A percentile compares a stretch with the other conserved stretches of the same genome.
phyloP scores from a whole-genome alignment of 2,113 vertebrate genomes.

The Chionodraco myersi region DNA sequence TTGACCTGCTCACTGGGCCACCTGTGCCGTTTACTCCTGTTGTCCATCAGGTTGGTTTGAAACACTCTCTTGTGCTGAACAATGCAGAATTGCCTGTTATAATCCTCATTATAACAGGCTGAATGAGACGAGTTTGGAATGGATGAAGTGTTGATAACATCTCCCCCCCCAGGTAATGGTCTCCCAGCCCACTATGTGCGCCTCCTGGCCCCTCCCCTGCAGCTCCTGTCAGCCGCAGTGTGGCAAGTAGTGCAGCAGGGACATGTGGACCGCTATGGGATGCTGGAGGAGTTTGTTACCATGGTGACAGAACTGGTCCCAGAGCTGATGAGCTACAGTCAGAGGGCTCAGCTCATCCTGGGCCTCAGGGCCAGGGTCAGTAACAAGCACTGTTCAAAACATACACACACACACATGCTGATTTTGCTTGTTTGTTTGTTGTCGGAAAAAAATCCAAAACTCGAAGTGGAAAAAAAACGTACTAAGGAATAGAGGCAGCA shows the following conservation, averaged over 20 bases:
- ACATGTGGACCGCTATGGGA: conserved; percentile 81
- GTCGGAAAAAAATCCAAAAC: too few relatives aligned
- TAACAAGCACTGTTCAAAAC: background rate
- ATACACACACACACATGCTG: too few relatives aligned
- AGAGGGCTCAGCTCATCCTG: conserved; percentile 85
- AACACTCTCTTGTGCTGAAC: background rate
- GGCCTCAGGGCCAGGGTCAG: conserved; percentile 87
- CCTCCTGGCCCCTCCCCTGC: conserved; percentile 80
- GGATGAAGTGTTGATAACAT: background rate
- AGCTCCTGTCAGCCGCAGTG: conserved; percentile 82
- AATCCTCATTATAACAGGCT: too few relatives aligned
- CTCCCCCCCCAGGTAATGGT: conserved; percentile 63
- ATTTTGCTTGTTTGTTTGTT: too few relatives aligned
- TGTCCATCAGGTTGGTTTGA: background rate
- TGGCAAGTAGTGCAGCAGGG: conserved; percentile 83
- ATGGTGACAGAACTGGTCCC: conserved; percentile 83
- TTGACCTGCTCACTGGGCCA: background rate
- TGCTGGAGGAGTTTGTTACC: conserved; percentile 84
- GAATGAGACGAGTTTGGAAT: background rate
- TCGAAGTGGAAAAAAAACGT: too few relatives aligned
- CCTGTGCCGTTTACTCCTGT: background rate
- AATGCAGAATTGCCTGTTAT: background rate
- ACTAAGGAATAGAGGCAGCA: too few relatives aligned
- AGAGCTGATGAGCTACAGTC: conserved; percentile 85
- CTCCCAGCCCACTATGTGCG: conserved; percentile 73